Evolutionary conservation across 2,888 invertebrate species (phyloP).

Genomic region (Drosophila tanythrix): DNA sequence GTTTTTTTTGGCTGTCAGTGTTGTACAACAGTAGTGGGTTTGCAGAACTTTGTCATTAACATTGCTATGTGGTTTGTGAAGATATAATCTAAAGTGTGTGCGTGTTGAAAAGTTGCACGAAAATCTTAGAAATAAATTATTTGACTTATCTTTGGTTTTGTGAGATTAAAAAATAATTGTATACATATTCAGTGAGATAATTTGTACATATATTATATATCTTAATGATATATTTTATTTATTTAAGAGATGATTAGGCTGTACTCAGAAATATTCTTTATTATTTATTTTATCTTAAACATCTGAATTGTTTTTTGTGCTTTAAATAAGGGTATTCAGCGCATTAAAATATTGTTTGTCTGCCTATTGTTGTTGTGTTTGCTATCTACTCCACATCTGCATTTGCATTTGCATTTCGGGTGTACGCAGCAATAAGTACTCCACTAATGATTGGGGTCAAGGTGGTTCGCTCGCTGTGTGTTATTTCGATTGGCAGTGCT

Average conservation of each 20-base stretch:
- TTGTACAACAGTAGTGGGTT: constrained; percentile 15
- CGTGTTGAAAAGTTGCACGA: constrained; percentile 1
- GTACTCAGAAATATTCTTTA: neutral
- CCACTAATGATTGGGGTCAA: constrained; percentile 36
- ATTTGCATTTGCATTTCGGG: constrained; percentile 31
- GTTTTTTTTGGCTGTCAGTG: constrained; percentile 7
- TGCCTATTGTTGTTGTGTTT: neutral
- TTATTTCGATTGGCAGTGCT: constrained; percentile 34
- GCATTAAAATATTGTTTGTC: constrained; percentile 1
- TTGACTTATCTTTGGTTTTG: neutral
- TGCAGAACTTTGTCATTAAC: constrained; percentile 39
- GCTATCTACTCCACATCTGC: neutral
- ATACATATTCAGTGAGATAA: neutral
- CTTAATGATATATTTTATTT: neutral
- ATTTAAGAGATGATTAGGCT: neutral
- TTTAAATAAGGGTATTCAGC: neutral
- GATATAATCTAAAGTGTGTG: constrained; percentile 5
- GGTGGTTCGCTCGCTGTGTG: constrained; percentile 23
- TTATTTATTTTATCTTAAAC: neutral
- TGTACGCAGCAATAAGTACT: neutral
- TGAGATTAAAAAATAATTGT: neutral
- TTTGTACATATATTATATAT: neutral
- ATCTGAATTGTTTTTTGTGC: neutral
- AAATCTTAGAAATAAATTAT: neutral
- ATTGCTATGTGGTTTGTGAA: constrained; percentile 10